A percentile compares a stretch with the other conserved stretches of the same genome.
These are phyloP conservation scores for Tanypteryx hageni DNA, from an alignment of 2,888 invertebrate genomes.

Conservation along the genomic window DNA sequence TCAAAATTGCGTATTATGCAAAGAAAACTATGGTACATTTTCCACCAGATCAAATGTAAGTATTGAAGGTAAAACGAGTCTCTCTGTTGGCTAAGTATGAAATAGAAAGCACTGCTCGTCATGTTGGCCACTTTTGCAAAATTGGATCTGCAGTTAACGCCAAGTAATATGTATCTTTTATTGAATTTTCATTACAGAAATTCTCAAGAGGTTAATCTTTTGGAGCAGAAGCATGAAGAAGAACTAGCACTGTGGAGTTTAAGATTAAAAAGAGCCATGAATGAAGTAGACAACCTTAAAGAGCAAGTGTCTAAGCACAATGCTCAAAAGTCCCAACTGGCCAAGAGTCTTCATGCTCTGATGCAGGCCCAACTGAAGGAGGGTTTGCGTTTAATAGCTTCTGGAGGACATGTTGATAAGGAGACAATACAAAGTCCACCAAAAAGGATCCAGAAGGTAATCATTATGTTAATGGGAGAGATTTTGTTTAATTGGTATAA, in stretches of 20 bases:
- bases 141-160: not conserved
- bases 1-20: too few relatives aligned
- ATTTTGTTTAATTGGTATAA: too few relatives aligned
- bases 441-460: slow-evolving; percentile 44
- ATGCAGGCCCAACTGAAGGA: slow-evolving; percentile 33
- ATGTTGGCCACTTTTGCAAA: not conserved
- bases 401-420: slow-evolving; percentile 6
- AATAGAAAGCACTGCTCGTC: not conserved
- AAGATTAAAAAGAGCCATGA: slow-evolving; percentile 5
- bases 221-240: slow-evolving; percentile 45
- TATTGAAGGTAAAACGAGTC: too few relatives aligned
- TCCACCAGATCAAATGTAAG: too few relatives aligned
- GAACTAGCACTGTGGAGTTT: not conserved
- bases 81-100: not conserved
- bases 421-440: slow-evolving; percentile 15
- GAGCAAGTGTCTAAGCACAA: slow-evolving; percentile 33
- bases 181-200: not conserved
- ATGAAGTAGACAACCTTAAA: not conserved
- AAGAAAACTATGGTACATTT: too few relatives aligned
- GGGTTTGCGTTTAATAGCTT: slow-evolving; percentile 29
- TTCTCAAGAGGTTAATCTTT: slow-evolving; percentile 34
- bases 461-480: not conserved
- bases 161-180: not conserved
- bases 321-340: not conserved
- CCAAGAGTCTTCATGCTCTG: not conserved